Conservation (phyloP, 2,113 vertebrate genomes). For the Poecile atricapillus region DNA sequence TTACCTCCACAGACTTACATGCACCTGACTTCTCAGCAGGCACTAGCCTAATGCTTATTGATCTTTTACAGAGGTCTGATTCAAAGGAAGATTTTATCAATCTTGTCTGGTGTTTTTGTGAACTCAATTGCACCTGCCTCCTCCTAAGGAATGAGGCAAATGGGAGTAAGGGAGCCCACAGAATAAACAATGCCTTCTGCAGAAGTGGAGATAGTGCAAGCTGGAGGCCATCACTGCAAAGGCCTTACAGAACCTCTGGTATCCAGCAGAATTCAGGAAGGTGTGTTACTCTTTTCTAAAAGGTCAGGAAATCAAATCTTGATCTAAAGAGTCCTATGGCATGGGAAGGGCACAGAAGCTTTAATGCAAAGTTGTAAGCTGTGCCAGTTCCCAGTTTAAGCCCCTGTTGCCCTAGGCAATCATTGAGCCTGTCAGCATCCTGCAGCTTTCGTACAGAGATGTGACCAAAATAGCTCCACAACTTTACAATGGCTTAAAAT, state of each 20-base stretch:
- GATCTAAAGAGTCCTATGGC: neutral
- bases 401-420: constrained; percentile 8
- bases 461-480: constrained; percentile 52
- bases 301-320: neutral
- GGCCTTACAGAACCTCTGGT: neutral
- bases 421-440: constrained; percentile 19
- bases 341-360: neutral
- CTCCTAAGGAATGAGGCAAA: neutral
- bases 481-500: constrained; percentile 50
- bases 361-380: neutral
- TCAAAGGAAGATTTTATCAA: neutral
- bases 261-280: neutral
- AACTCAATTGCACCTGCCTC: neutral
- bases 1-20: neutral
- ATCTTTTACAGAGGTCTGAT: neutral
- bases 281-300: neutral
- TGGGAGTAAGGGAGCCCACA: neutral
- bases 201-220: neutral
- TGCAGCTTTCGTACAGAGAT: constrained; percentile 17
- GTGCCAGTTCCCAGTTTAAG: neutral
- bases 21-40: neutral
- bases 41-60: neutral
- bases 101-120: neutral
- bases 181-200: neutral
- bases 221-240: neutral